Evolutionary conservation across 2,797 vertebrate species (phyloP).

Genomic region (Acestrorhynchus altus): DNA sequence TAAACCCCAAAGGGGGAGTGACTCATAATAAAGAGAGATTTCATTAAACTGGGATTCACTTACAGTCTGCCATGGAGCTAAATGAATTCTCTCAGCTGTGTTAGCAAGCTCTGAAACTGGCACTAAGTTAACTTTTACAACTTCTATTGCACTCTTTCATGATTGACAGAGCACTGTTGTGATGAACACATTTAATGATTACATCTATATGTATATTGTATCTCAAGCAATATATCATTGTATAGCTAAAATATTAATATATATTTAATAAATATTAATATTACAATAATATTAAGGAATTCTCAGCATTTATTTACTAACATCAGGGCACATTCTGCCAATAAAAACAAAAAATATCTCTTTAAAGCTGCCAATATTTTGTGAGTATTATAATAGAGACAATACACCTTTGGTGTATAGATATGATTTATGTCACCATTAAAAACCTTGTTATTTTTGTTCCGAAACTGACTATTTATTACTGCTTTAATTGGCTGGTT

Average conservation of each 20-base stretch:
- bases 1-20: slow-evolving; percentile 36
- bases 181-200: not conserved
- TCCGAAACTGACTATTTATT: too few species aligned
- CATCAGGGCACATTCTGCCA: not conserved
- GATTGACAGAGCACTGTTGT: slow-evolving; percentile 4
- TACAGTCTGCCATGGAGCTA: slow-evolving; percentile 48
- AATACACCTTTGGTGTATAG: too few species aligned
- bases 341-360: not conserved
- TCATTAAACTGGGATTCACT: slow-evolving; percentile 52
- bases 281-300: not conserved
- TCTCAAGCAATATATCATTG: not conserved
- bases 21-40: slow-evolving; percentile 49
- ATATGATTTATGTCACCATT: too few species aligned
- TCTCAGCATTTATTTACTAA: too few species aligned
- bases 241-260: not conserved
- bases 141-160: slow-evolving; percentile 4
- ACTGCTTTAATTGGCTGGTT: too few species aligned
- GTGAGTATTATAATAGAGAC: too few species aligned
- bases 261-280: too few species aligned
- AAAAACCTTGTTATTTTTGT: too few species aligned
- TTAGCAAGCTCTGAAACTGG: slow-evolving; percentile 30
- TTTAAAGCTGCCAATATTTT: not conserved
- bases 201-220: not conserved
- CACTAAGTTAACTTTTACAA: slow-evolving; percentile 38
- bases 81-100: slow-evolving; percentile 43